Base-by-base conservation (phyloP, 2,888 invertebrate species). In the Zonitis immaculata region DNA sequence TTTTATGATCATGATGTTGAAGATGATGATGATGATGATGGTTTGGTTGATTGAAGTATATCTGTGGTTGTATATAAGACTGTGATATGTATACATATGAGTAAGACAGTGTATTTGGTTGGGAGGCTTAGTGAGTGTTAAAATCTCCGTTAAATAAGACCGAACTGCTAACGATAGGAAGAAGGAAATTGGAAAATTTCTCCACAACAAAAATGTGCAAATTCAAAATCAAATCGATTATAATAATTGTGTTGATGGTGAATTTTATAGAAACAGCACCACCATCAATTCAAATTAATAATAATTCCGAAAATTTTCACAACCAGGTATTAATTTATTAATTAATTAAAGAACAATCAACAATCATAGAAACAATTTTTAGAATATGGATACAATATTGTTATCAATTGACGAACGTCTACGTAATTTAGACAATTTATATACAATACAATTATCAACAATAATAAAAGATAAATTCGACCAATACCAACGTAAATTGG, bases 381-480 rank as follows among this genome's bases (percentile, higher is more conserved):
- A 76, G 75, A 71, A 64, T 47, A 57, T 74, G 25, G 66, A 73
- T 35, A 65, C 67, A 6, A 65, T 75, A 49, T 61, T 78, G 42
- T 57, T 64, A 30, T 72, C 76, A 4, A 76, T 78, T 30, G 77
- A 77, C 60, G 74, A 75, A 52, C 65, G 75, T 12, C 65, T 77
- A 14, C 62, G 70, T 27, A 73, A 70, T 47, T 61, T 77, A 25
- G 76, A 76, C 59, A 68, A 64, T 48, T 57, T 74, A 16, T 73
- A 75, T 54, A 68, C 71, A 16, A 66, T 72, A 59, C 70, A 75
- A 50, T 66, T 72, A 46, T 64, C 72, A 6, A 67, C 74, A 11
- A 68, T 75, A 25, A 57, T 76, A 35, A 74, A 75, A 54, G 65
- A 73, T 16, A 72, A 77, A 59, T 64, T 79, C 28, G 78, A 78